Conservation (phyloP, 2,797 vertebrate genomes). For the Varecia variegata region DNA sequence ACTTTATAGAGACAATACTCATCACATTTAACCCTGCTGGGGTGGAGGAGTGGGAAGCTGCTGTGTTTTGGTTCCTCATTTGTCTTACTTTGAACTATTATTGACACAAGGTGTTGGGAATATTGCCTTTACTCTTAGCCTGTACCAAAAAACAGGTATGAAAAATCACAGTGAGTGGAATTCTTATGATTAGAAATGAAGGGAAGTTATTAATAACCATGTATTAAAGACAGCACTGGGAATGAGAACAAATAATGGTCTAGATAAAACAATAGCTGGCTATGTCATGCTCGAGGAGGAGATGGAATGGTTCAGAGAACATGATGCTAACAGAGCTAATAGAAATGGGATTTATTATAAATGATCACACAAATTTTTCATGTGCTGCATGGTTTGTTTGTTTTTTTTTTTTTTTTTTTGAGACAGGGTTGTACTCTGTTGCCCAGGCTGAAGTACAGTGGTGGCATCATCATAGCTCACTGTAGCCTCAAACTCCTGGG, state of each 20-base stretch:
- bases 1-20: not conserved
- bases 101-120: not conserved
- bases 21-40: not conserved
- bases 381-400: not conserved
- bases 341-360: not conserved
- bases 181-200: conserved; percentile 19
- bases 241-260: not conserved
- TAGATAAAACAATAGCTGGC: not conserved
- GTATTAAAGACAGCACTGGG: not conserved
- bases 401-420: not conserved
- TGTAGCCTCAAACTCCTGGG: not conserved
- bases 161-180: not conserved
- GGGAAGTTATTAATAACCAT: not conserved
- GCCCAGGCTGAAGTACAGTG: not conserved
- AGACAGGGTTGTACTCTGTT: not conserved
- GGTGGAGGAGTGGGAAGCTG: not conserved
- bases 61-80: not conserved
- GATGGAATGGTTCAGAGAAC: not conserved
- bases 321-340: not conserved
- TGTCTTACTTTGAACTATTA: not conserved
- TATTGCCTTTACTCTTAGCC: not conserved
- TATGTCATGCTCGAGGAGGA: not conserved
- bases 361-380: not conserved
- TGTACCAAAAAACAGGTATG: not conserved
- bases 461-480: not conserved